Evolutionary conservation across 92 coral and sea anemone species (phyloP).

Genomic region (Desmophyllum pertusum): DNA sequence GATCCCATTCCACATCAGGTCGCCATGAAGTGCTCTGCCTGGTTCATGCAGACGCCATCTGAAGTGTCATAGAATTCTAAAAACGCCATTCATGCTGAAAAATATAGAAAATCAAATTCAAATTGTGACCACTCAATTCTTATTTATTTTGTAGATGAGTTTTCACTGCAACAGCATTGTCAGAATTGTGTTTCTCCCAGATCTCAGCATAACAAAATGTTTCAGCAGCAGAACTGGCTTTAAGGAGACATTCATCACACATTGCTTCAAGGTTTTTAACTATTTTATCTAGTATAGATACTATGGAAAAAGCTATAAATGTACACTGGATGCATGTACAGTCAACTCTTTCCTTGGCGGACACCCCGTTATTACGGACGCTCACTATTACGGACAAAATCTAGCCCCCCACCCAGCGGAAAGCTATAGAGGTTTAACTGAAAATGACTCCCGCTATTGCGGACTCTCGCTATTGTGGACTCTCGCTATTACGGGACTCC

Average conservation of each 20-base stretch:
- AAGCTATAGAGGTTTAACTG: no score
- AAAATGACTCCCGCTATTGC: no score
- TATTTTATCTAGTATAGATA: no score
- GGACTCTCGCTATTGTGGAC: no score
- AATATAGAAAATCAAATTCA: neutral
- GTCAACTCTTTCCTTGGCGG: no score
- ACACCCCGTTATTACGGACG: no score
- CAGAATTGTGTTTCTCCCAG: neutral
- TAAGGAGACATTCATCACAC: neutral
- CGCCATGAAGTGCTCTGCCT: constrained; percentile 97
- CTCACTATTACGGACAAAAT: no score
- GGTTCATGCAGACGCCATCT: constrained; percentile 91
- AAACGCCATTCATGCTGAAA: constrained; percentile 94
- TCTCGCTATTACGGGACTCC: no score
- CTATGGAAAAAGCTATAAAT: no score
- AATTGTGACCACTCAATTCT: neutral
- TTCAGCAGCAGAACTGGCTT: constrained; percentile 10
- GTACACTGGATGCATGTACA: no score
- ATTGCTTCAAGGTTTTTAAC: no score
- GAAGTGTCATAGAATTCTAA: constrained; percentile 94
- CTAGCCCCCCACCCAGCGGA: no score
- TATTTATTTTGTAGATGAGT: neutral
- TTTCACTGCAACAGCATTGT: neutral
- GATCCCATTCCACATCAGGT: constrained; percentile 99
- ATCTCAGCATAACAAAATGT: neutral